phyloP scores from a whole-genome alignment of 2,888 invertebrate species.

The Drosophila koepferae region DNA sequence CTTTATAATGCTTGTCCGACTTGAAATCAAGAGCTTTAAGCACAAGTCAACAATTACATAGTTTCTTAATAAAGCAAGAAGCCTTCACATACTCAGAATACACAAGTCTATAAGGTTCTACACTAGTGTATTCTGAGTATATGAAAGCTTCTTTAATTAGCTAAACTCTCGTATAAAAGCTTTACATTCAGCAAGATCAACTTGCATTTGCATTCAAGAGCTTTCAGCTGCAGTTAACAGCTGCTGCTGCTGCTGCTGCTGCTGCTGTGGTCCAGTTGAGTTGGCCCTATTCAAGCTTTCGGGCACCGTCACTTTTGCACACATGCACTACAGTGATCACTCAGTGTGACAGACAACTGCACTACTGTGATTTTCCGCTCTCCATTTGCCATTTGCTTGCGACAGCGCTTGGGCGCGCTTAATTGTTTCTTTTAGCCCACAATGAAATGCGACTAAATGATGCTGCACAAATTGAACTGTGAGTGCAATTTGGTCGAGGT shows the following conservation, averaged over 20 bases:
- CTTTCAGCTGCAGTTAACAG: conserved; percentile 11
- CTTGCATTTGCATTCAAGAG: background rate
- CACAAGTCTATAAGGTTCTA: too few species aligned
- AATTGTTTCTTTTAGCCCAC: conserved; percentile 51
- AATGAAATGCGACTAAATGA: conserved; percentile 58
- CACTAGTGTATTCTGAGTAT: too few species aligned
- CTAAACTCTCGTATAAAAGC: background rate
- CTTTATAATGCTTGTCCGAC: too few species aligned
- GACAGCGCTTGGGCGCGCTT: conserved; percentile 33
- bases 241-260: background rate
- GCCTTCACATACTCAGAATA: too few species aligned
- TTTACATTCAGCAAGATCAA: background rate
- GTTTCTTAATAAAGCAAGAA: too few species aligned
- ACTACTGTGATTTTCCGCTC: conserved; percentile 26
- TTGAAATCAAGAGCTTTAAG: too few species aligned
- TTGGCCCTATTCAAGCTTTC: conserved; percentile 2
- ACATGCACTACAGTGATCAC: conserved; percentile 16
- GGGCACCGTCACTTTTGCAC: background rate
- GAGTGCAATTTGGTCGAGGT: conserved; percentile 42
- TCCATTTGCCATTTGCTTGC: background rate
- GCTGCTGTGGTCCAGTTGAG: background rate
- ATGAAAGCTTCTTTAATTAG: too few species aligned
- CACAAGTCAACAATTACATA: too few species aligned
- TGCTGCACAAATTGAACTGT: conserved; percentile 76
- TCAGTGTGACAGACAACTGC: conserved; percentile 17